phyloP scores from a whole-genome alignment of 2,888 invertebrate genomes.

The Rapana venosa region DNA sequence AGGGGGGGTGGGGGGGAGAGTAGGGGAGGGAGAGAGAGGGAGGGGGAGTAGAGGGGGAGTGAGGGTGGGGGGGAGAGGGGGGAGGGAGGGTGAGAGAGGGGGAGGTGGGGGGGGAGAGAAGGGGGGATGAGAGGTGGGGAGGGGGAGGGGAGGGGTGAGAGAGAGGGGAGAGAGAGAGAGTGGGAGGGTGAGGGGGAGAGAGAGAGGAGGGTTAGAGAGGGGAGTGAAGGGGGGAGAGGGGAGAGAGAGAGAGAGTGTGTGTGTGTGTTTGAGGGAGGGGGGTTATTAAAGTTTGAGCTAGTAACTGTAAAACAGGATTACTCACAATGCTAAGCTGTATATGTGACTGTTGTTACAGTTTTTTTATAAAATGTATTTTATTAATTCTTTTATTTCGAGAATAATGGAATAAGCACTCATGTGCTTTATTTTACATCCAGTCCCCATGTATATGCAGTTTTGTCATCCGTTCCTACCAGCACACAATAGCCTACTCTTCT shows the following conservation, averaged over 20 bases:
- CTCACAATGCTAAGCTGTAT: background rate
- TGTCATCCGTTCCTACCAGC: too few species aligned
- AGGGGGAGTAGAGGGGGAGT: too few species aligned
- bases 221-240: too few species aligned
- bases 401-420: too few species aligned
- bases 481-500: too few species aligned
- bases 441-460: too few species aligned
- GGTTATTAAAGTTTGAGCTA: background rate
- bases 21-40: background rate
- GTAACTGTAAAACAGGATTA: background rate
- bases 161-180: background rate
- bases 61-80: background rate
- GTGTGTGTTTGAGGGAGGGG: background rate
- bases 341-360: too few species aligned
- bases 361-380: too few species aligned
- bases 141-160: background rate
- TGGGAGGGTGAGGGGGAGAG: background rate
- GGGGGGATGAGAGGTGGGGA: background rate
- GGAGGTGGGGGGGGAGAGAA: background rate
- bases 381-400: too few species aligned
- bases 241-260: background rate
- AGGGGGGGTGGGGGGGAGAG: too few species aligned
- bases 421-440: too few species aligned
- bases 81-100: background rate
- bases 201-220: background rate